Evolutionary conservation across 2,888 invertebrate species (phyloP).

Genomic region (Drosophila neonasuta): DNA sequence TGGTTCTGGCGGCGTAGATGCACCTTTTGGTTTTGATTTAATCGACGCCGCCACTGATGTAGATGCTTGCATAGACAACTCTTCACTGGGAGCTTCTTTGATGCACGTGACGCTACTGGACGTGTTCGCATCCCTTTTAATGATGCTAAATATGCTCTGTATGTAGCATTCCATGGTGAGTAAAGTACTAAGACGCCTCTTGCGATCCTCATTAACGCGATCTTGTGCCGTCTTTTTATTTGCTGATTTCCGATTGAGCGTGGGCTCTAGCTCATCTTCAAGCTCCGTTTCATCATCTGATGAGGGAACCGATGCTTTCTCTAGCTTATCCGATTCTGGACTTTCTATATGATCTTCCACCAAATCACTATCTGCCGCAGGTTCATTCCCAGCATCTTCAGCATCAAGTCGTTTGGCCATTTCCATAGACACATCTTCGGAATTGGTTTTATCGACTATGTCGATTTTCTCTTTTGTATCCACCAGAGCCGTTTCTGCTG

Average conservation of each 20-base stretch:
- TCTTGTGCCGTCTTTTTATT: conserved; percentile 76
- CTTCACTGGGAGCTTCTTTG: conserved; percentile 58
- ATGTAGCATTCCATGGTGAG: conserved; percentile 82
- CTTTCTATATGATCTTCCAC: conserved; percentile 63
- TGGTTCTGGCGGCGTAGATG: conserved; percentile 62
- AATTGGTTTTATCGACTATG: conserved; percentile 10
- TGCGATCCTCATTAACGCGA: conserved; percentile 78
- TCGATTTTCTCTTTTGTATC: conserved; percentile 41
- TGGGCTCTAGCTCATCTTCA: conserved; percentile 56
- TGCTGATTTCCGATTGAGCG: conserved; percentile 56
- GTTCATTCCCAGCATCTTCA: conserved; percentile 12
- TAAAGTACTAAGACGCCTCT: conserved; percentile 78
- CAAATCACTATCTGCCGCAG: conserved; percentile 32
- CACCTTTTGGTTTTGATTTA: conserved; percentile 48
- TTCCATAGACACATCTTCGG: conserved; percentile 51
- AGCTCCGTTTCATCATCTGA: conserved; percentile 65
- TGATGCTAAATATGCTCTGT: conserved; percentile 79
- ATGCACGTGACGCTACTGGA: conserved; percentile 25
- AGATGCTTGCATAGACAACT: conserved; percentile 59
- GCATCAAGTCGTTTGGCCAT: conserved; percentile 15
- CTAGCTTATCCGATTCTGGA: conserved; percentile 43
- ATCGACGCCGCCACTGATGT: conserved; percentile 63
- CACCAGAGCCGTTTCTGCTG: conserved; percentile 10
- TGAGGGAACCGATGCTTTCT: conserved; percentile 55
- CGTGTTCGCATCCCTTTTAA: conserved; percentile 77